Percentiles rank a stretch among this genome's conserved stretches.
These are phyloP conservation scores for Micromesistius poutassou DNA, from an alignment of 2,797 vertebrate genomes.

Conservation along the genomic window DNA sequence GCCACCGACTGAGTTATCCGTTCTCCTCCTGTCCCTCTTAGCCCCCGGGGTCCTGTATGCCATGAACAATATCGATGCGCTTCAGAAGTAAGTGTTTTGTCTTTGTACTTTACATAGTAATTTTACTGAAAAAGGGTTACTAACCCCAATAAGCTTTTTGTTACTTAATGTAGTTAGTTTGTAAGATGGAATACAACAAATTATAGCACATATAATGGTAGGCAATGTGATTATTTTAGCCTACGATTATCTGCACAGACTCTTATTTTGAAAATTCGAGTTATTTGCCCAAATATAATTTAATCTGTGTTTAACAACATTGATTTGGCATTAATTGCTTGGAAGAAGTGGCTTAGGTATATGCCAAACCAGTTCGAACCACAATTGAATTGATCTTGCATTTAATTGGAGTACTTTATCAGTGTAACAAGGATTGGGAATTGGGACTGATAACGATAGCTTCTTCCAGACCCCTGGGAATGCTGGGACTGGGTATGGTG, in stretches of 20 bases:
- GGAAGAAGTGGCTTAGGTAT: neutral
- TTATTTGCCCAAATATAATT: neutral
- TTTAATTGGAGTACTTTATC: neutral
- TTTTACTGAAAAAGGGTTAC: neutral
- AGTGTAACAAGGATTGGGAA: neutral
- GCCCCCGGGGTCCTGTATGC: constrained; percentile 77
- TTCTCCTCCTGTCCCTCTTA: constrained; percentile 74
- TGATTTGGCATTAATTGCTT: neutral
- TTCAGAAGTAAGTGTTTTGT: constrained; percentile 82
- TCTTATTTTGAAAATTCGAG: neutral
- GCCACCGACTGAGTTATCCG: constrained; percentile 61
- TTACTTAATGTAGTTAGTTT: no score
- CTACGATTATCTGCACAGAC: neutral
- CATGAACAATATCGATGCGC: constrained; percentile 67
- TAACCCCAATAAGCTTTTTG: neutral
- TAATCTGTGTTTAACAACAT: neutral
- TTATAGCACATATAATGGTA: neutral
- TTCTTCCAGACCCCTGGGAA: constrained; percentile 56
- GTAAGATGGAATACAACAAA: neutral
- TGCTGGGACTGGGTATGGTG: constrained; percentile 60
- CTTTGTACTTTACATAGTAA: neutral
- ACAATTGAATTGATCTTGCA: neutral
- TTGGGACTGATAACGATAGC: neutral
- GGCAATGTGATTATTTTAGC: neutral
- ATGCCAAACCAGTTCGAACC: constrained; percentile 1